These are phyloP conservation scores for Nasonia longicornis DNA, from an alignment of 1,140 invertebrate genomes.

Conservation along the genomic window DNA sequence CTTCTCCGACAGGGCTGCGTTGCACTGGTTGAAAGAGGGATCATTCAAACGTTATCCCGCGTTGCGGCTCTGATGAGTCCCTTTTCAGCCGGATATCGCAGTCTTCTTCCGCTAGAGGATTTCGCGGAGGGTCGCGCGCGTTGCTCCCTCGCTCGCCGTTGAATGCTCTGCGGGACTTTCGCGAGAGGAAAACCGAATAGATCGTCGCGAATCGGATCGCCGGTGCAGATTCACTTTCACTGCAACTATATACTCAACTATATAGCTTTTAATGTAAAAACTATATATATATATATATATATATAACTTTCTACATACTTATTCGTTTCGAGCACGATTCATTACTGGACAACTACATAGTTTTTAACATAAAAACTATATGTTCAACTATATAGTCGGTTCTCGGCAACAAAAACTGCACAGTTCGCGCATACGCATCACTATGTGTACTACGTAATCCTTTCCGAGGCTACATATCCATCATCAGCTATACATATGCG, in stretches of 20 bases:
- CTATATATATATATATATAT: background rate
- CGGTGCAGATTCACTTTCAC: background rate
- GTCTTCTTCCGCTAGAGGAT: slow-evolving; percentile 18
- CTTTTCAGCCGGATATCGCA: slow-evolving; percentile 29
- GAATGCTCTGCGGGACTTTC: slow-evolving; percentile 18
- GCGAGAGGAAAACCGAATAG: background rate
- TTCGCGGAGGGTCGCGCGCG: background rate
- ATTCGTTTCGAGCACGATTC: background rate
- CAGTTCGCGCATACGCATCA: slow-evolving; percentile 1
- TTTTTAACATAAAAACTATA: slow-evolving; percentile 44
- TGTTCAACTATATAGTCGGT: slow-evolving; percentile 35
- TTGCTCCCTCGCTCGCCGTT: slow-evolving; percentile 12
- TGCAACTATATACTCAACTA: slow-evolving; percentile 34
- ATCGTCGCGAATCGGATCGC: background rate
- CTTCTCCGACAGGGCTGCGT: background rate
- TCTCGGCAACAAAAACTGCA: background rate
- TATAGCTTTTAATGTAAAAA: slow-evolving; percentile 37
- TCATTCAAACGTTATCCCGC: slow-evolving; percentile 30
- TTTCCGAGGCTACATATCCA: background rate
- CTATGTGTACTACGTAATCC: background rate
- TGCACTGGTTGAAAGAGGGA: slow-evolving; percentile 3
- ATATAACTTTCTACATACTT: background rate
- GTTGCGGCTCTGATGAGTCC: slow-evolving; percentile 28
- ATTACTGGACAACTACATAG: slow-evolving; percentile 29
- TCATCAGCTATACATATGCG: background rate